These are phyloP conservation scores for Maccullochella peelii DNA, from an alignment of 2,113 vertebrate species.

Conservation along the genomic window DNA sequence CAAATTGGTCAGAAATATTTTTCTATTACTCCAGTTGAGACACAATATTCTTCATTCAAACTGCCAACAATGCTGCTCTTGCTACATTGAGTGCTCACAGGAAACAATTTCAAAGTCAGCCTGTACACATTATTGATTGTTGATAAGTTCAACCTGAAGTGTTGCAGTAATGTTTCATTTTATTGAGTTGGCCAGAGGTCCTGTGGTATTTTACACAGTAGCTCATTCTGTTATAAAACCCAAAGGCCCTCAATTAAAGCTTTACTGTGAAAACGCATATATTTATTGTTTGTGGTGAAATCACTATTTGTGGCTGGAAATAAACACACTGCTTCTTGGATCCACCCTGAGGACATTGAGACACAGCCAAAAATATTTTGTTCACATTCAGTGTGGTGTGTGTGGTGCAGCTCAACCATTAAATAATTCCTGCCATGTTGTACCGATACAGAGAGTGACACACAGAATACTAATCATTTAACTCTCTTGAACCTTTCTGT, in stretches of 20 bases:
- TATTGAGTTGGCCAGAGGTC: constrained; percentile 3
- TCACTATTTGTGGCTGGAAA: not conserved
- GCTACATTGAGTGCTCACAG: not conserved
- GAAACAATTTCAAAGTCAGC: not conserved
- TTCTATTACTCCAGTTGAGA: not conserved
- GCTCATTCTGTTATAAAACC: not conserved
- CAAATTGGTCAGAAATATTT: not conserved
- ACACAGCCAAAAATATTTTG: not conserved
- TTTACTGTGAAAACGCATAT: not conserved
- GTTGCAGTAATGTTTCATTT: not conserved
- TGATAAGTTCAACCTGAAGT: not conserved
- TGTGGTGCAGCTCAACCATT: constrained; percentile 5
- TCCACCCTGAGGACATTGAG: not conserved
- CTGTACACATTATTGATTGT: not conserved
- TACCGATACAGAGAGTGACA: not conserved
- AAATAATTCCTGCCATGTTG: not conserved
- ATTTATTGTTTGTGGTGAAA: not conserved
- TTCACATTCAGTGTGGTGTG: not conserved
- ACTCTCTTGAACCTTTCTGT: not conserved
- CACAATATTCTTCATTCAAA: not conserved
- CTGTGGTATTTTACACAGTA: constrained; percentile 9
- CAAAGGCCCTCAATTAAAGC: not conserved
- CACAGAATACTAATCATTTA: not conserved
- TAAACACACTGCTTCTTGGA: not conserved
- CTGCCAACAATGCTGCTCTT: not conserved